phyloP scores from a whole-genome alignment of 2,888 invertebrate species.

The Cyrtodaria siliqua region DNA sequence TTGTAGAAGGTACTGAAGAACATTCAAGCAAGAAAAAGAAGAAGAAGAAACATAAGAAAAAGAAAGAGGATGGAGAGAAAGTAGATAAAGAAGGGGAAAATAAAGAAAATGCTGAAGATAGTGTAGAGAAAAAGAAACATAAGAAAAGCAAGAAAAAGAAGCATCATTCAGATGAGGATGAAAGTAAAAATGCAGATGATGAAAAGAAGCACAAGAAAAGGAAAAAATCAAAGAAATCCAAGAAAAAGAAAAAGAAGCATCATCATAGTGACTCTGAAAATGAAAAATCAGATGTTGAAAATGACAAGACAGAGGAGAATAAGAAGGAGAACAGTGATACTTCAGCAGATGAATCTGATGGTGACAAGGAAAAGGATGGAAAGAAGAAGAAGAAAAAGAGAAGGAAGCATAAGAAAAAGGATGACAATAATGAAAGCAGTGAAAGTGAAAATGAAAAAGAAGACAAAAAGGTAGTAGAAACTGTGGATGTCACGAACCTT shows the following conservation, averaged over 20 bases:
- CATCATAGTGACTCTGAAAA: conserved; percentile 51
- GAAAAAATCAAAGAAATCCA: conserved; percentile 70
- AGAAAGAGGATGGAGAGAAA: conserved; percentile 57
- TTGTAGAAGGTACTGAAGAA: conserved; percentile 44
- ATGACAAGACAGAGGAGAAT: conserved; percentile 39
- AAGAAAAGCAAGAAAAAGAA: conserved; percentile 65
- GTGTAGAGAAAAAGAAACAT: conserved; percentile 55
- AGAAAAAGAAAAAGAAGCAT: conserved; percentile 63
- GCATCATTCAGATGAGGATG: conserved; percentile 53
- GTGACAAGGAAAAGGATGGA: conserved; percentile 47
- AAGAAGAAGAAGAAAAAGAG: conserved; percentile 57
- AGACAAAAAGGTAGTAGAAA: conserved; percentile 18
- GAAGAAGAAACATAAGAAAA: conserved; percentile 74
- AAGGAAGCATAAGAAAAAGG: conserved; percentile 44
- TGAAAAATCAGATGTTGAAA: conserved; percentile 48
- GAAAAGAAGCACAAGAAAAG: conserved; percentile 69
- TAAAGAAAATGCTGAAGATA: conserved; percentile 13
- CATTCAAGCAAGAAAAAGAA: conserved; percentile 52
- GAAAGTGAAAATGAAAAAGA: conserved; percentile 47
- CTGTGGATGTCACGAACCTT: conserved; percentile 26
- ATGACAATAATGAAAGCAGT: conserved; percentile 39
- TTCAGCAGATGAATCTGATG: conserved; percentile 58
- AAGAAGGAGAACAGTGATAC: conserved; percentile 37
- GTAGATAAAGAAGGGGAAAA: conserved; percentile 54
- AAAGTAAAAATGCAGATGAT: conserved; percentile 56